phyloP scores from a whole-genome alignment of 2,113 vertebrate species.

The Synodontis membranacea region DNA sequence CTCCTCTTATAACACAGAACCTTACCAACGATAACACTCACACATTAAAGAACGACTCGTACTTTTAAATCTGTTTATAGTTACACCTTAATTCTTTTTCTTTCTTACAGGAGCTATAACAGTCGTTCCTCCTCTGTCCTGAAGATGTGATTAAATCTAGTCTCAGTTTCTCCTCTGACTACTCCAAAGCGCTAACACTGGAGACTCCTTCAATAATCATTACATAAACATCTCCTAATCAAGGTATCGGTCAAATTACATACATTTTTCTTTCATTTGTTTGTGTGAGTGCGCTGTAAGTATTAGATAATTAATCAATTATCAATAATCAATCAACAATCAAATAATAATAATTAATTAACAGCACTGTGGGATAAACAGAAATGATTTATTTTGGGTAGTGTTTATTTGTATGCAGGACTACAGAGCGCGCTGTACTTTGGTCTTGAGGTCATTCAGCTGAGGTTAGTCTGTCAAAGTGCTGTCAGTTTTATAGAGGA shows the following conservation, averaged over 20 bases:
- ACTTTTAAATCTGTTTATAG: too few relatives aligned
- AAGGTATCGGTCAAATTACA: neutral
- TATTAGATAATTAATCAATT: neutral
- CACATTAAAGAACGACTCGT: too few relatives aligned
- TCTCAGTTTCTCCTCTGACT: too few relatives aligned
- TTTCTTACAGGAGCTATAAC: too few relatives aligned
- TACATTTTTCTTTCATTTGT: neutral
- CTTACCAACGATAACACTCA: too few relatives aligned
- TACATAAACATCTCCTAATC: neutral
- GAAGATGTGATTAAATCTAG: too few relatives aligned
- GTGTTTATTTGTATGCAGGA: neutral
- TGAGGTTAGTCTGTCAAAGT: neutral
- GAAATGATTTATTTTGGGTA: neutral
- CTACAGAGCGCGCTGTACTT: neutral
- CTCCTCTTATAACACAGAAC: too few relatives aligned
- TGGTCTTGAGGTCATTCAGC: neutral
- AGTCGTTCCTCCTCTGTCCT: too few relatives aligned
- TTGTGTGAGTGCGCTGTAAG: neutral
- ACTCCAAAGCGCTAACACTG: neutral
- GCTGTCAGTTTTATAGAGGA: neutral
- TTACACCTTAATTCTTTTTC: too few relatives aligned
- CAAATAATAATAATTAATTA: neutral
- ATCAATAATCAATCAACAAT: too few relatives aligned
- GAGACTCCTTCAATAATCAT: neutral
- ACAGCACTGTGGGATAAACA: neutral